Percentiles rank a stretch among this genome's conserved stretches.
Evolutionary conservation across 2,888 invertebrate species (phyloP).

Genomic region (Eupeodes luniger): DNA sequence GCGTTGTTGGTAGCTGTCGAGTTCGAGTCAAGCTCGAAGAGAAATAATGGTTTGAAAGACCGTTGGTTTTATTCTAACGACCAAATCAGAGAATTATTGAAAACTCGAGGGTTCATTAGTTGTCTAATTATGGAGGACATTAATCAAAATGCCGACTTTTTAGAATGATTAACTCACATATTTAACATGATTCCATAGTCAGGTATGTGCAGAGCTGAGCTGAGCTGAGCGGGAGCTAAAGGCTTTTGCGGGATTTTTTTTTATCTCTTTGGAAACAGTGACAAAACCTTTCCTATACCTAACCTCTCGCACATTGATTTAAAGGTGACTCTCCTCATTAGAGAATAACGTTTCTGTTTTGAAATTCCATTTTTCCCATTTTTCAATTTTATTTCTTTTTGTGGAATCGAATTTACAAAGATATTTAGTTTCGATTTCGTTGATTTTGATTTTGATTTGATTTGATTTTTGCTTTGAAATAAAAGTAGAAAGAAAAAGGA

Average conservation of each 20-base stretch:
- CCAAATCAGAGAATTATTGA: constrained; percentile 62
- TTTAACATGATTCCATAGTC: constrained; percentile 59
- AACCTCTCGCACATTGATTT: too few relatives aligned
- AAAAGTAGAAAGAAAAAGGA: constrained; percentile 39
- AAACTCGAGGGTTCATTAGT: constrained; percentile 77
- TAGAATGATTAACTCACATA: constrained; percentile 74
- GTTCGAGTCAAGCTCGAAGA: background rate
- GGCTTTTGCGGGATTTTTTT: constrained; percentile 8
- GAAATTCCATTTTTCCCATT: constrained; percentile 36
- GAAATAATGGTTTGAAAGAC: background rate
- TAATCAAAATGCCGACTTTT: constrained; percentile 78
- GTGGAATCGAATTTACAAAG: constrained; percentile 29
- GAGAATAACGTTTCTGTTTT: constrained; percentile 11
- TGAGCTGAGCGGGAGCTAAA: background rate
- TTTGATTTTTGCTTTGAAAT: constrained; percentile 39
- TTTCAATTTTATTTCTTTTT: background rate
- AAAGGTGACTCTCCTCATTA: constrained; percentile 48
- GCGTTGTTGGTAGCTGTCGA: too few relatives aligned
- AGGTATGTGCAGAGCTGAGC: constrained; percentile 22
- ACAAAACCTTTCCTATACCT: too few relatives aligned
- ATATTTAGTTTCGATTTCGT: constrained; percentile 62
- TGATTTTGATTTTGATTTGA: constrained; percentile 32
- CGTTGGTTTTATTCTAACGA: constrained; percentile 27
- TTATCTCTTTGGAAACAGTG: background rate
- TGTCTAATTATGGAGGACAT: constrained; percentile 77